Evolutionary conservation across 2,113 vertebrate genomes (phyloP), one percentile per base, ranked within the genome.

Genomic region (Corythornis madagascariensis): DNA sequence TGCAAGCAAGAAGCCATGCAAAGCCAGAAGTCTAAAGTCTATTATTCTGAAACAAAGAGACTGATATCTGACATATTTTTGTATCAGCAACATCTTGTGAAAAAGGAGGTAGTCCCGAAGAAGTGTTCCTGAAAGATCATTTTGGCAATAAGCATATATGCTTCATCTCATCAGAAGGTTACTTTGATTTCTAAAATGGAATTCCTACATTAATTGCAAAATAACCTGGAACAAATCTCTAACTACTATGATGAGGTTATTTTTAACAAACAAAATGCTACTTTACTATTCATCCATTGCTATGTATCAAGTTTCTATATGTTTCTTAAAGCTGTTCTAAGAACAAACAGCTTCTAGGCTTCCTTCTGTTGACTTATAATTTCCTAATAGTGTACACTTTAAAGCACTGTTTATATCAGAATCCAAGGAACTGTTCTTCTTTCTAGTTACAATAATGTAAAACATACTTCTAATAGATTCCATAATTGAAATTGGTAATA

Each of bases 141-240:
- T 82, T 56, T 86, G 35, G 48, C 60, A 70, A 50, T 78, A 73
- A 31, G 6, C 10, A 40, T 18, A 19, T 77, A 26, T 56, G 65
- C 14, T 84, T 69, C 26, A 42, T 57, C 16, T 74, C 24, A 35
- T 75, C 19, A 89, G 67, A 93, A 94, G 35, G n/a, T 45, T 64
- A 45, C 9, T 67, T 78, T 56, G 70, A 57, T 85, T 96, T 88
- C 66, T 6, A 13, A 88, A 84, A 35, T 60, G 11, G 10, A 75
- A 91, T 83, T 70, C 16, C 26, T 93, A 71, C 65, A 85, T 81
- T 83, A 82, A 89, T 60, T 76, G 45, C 22, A 77, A 83, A 84
- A 72, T 85, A 86, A 86, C 80, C 79, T 67, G 66, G 40, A 86
- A 83, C 53, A 93, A 90, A 83, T 86, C 61, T 65, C 53, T 94